Base-by-base conservation (phyloP, 1,140 invertebrate genomes). In the Physella acuta region DNA sequence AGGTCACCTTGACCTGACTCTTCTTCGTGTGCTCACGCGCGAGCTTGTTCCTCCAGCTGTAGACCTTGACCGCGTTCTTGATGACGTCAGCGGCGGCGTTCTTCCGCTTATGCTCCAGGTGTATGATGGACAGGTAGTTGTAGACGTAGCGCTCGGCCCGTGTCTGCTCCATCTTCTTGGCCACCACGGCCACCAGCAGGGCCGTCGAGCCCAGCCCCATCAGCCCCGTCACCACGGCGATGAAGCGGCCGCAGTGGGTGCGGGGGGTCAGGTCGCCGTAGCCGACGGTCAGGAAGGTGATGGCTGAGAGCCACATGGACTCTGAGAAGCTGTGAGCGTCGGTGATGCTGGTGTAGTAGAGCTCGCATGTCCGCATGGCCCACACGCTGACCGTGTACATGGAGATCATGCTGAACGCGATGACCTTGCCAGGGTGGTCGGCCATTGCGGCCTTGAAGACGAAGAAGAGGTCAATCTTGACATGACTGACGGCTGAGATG, bases 381-480 rank as follows among this genome's bases (percentile, higher is more conserved):
- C 84, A 85, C 34, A 79, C 79, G 53, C 75, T 75, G 55, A 83
- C 58, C n/a, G 84, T 31, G 59, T 82, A 79, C 39, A 84, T 79
- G 3, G 73, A 74, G 1, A 78, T 26, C 77, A 85, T 83, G 51
- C 82, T 73, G 3, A 75, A 55, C 20, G 78, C 64, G 28, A 85
- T 73, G 37, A 84, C 71, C 11, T 76, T 81, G 30, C 80, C 84
- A 4, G 84, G 84, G 56, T 78, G 79, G 11, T 84, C 76, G 2
- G 79, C 81, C 84, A 85, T 85, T 0, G 84, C 74, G 26, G 84
- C 82, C 71, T 84, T 85, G 73, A 85, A 84, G 28, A 85, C 79
- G 73, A 85, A 85, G 20, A 74, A 69, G n/a, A 79, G 78, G 75
- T 62, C 62, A 44, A 84, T 82, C 58, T 83, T 81, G 3, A 85